A percentile compares a stretch with the other conserved stretches of the same genome.
phyloP scores from a whole-genome alignment of 2,888 invertebrate genomes.

The Eilema caniola region DNA sequence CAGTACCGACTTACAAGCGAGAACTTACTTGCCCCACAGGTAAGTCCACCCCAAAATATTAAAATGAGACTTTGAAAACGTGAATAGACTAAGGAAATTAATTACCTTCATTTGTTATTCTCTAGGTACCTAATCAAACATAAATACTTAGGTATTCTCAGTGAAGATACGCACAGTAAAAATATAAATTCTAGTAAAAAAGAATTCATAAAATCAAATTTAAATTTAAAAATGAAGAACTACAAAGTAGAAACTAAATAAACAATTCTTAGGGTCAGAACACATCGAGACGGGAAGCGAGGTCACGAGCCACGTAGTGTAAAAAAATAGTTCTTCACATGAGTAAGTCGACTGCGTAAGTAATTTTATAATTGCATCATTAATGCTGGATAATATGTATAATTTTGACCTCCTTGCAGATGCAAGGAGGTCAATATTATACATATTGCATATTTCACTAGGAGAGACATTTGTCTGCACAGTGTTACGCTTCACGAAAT shows the following conservation, averaged over 20 bases:
- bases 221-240: neutral
- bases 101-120: neutral
- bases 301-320: neutral
- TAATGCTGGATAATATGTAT: no score
- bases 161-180: no score
- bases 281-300: neutral
- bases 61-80: neutral
- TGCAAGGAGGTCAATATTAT: no score
- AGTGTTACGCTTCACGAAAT: neutral
- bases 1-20: no score
- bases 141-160: neutral
- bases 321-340: no score
- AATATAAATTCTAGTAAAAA: neutral
- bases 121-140: neutral
- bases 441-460: neutral
- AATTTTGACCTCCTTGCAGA: neutral
- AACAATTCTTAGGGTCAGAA: neutral
- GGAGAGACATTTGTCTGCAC: neutral
- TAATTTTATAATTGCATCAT: no score
- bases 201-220: neutral
- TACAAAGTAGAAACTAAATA: constrained; percentile 1
- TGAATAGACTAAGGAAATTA: neutral
- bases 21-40: no score
- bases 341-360: no score
- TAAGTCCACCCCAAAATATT: no score